These are phyloP conservation scores for Limonius californicus DNA, from an alignment of 1,140 invertebrate species.

Conservation along the genomic window DNA sequence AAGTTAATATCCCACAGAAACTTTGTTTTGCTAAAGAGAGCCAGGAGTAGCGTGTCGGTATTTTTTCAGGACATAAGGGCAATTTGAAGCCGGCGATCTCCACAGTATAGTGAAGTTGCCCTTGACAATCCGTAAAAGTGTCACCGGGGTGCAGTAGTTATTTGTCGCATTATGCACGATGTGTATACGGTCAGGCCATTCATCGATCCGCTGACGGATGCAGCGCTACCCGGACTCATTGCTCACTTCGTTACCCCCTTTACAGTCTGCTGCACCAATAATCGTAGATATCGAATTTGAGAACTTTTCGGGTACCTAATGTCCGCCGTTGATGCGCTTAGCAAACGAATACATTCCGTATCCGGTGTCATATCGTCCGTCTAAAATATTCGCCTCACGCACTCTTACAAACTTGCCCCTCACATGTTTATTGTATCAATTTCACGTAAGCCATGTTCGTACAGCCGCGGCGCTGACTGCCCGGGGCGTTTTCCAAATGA, in stretches of 20 bases:
- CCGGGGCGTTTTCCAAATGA: slow-evolving; percentile 35
- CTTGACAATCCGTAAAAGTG: slow-evolving; percentile 1
- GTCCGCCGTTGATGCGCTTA: not conserved
- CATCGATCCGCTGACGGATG: slow-evolving; percentile 9
- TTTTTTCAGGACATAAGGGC: too few species aligned
- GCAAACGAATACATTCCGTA: slow-evolving; percentile 4
- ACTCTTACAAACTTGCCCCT: slow-evolving; percentile 24
- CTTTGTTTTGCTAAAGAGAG: too few species aligned
- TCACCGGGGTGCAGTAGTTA: not conserved
- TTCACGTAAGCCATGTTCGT: slow-evolving; percentile 17
- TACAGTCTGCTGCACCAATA: slow-evolving; percentile 12
- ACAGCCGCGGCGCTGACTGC: slow-evolving; percentile 27
- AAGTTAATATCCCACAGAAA: too few species aligned
- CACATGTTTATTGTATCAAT: slow-evolving; percentile 31
- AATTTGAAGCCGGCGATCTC: not conserved
- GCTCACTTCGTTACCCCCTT: slow-evolving; percentile 13
- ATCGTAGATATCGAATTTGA: slow-evolving; percentile 11
- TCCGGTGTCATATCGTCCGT: slow-evolving; percentile 15
- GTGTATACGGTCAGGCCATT: slow-evolving; percentile 8
- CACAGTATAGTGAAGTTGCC: not conserved
- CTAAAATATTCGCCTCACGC: slow-evolving; percentile 27
- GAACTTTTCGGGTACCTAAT: slow-evolving; percentile 7
- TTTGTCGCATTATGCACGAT: slow-evolving; percentile 13
- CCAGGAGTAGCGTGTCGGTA: too few species aligned
- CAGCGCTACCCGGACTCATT: slow-evolving; percentile 10